Percentiles rank a stretch among this genome's conserved stretches.
Conservation (phyloP, 2,888 invertebrate species). For the Tholera decimalis region DNA sequence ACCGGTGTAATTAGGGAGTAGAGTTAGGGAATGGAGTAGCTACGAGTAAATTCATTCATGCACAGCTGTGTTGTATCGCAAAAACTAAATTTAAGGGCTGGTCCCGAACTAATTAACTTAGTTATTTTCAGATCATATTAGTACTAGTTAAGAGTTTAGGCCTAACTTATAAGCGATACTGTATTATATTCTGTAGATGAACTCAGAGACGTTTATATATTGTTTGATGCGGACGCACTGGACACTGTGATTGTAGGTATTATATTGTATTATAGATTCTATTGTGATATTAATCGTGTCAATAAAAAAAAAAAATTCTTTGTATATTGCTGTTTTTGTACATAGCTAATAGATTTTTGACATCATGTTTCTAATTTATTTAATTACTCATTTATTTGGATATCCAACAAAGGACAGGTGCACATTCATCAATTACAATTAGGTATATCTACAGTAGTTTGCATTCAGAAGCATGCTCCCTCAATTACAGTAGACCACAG, state of each 20-base stretch:
- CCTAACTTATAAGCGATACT: constrained; percentile 35
- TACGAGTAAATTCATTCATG: constrained; percentile 42
- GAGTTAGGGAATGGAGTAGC: constrained; percentile 39
- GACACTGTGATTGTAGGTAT: constrained; percentile 78
- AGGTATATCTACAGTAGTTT: no score
- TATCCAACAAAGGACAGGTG: no score
- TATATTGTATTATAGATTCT: constrained; percentile 65
- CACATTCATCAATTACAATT: no score
- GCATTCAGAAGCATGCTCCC: no score
- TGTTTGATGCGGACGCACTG: constrained; percentile 71
- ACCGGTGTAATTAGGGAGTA: constrained; percentile 54
- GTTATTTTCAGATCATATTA: constrained; percentile 35
- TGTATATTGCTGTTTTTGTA: constrained; percentile 28
- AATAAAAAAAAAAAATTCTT: constrained; percentile 74
- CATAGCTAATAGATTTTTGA: background rate
- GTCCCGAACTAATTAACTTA: constrained; percentile 52
- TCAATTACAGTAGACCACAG: no score
- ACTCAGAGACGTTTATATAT: constrained; percentile 50
- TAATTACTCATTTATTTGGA: no score
- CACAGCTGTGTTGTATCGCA: constrained; percentile 48
- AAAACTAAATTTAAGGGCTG: constrained; percentile 53
- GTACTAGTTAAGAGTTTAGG: constrained; percentile 25
- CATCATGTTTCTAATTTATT: no score
- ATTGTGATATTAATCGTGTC: constrained; percentile 73
- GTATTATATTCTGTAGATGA: constrained; percentile 45